Conservation (phyloP, 2,888 invertebrate species). For the Abrostola triplasia region DNA sequence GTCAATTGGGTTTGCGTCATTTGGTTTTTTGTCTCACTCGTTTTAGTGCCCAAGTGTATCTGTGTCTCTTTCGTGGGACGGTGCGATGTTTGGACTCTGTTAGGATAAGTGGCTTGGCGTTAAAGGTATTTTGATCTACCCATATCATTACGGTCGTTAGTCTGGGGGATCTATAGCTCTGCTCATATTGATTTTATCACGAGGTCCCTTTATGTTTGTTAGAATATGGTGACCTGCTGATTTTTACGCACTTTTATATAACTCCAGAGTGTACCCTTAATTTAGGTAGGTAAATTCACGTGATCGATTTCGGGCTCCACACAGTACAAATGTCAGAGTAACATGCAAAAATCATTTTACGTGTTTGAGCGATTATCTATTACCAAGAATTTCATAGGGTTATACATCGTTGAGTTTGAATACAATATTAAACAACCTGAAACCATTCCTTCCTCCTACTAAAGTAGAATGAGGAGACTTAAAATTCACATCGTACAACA, state of each 20-base stretch:
- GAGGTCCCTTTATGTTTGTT: not conserved
- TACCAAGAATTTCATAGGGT: no score
- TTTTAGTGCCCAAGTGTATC: slow-evolving; percentile 21
- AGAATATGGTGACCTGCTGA: no score
- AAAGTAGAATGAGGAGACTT: not conserved
- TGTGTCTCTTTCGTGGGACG: slow-evolving; percentile 23
- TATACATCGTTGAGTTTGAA: no score
- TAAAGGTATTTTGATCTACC: slow-evolving; percentile 33
- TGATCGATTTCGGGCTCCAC: no score
- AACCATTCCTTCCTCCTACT: no score
- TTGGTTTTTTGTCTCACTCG: slow-evolving; percentile 45
- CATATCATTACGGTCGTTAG: slow-evolving; percentile 10
- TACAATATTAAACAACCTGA: no score
- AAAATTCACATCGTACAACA: not conserved
- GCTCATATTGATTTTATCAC: slow-evolving; percentile 20
- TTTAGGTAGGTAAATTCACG: no score
- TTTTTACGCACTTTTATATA: no score
- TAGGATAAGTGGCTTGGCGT: slow-evolving; percentile 47
- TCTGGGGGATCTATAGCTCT: slow-evolving; percentile 14
- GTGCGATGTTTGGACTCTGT: slow-evolving; percentile 38
- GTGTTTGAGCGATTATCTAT: no score
- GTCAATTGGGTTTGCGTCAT: slow-evolving; percentile 59
- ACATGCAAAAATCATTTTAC: no score
- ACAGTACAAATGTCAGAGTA: no score
- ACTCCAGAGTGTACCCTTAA: no score